Evolutionary conservation across 2,888 invertebrate genomes (phyloP).

Genomic region (Mythimna lalbum): DNA sequence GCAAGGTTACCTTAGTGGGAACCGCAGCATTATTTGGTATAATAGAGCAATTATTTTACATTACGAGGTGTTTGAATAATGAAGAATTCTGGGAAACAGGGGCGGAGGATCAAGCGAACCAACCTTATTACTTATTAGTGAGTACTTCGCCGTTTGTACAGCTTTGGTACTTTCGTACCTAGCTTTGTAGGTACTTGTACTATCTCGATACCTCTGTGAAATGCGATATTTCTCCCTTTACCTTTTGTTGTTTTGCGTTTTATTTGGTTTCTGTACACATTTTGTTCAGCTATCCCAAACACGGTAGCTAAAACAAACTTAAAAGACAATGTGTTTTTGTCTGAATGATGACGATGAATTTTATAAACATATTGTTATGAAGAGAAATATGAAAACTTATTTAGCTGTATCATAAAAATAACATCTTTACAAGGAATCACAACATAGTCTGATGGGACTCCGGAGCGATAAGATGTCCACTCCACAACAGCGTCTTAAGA

Average conservation of each 20-base stretch:
- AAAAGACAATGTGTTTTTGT: too few species aligned
- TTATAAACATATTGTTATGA: too few species aligned
- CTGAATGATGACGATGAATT: too few species aligned
- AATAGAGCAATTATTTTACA: conserved; percentile 21
- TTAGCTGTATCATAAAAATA: too few species aligned
- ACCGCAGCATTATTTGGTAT: conserved; percentile 3
- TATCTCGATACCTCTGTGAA: not conserved
- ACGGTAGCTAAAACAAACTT: too few species aligned
- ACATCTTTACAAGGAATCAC: too few species aligned
- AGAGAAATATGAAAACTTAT: too few species aligned
- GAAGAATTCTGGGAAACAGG: not conserved
- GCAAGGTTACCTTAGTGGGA: conserved; percentile 5
- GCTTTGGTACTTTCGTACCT: not conserved
- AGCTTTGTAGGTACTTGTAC: not conserved
- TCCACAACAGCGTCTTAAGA: too few species aligned
- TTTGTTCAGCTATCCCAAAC: too few species aligned
- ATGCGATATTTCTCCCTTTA: not conserved
- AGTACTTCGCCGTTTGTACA: not conserved
- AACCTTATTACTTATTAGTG: not conserved
- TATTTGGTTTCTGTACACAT: too few species aligned
- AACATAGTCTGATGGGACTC: too few species aligned
- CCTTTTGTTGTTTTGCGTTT: not conserved
- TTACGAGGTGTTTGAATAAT: conserved; percentile 8
- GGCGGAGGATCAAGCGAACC: not conserved
- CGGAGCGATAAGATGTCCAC: too few species aligned